Percentiles rank a stretch among this genome's conserved stretches.
phyloP scores from a whole-genome alignment of 2,797 vertebrate genomes.

The Sebastes hubbsi region DNA sequence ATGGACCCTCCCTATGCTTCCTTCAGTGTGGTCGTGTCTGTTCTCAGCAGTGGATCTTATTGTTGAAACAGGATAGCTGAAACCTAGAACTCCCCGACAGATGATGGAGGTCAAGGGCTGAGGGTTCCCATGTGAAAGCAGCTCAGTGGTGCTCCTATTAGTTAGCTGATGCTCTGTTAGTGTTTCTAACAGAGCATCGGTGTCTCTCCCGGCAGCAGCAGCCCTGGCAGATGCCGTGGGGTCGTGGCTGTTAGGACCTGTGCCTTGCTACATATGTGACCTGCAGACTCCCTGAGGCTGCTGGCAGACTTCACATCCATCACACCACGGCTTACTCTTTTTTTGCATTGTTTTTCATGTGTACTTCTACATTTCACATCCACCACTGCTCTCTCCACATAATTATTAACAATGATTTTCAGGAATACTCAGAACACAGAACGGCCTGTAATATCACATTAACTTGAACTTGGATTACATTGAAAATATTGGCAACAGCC shows the following conservation, averaged over 20 bases:
- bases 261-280: neutral
- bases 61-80: constrained; percentile 59
- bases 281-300: neutral
- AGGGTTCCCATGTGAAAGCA: constrained; percentile 50
- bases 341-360: neutral
- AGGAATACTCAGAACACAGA: neutral
- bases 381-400: neutral
- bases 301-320: neutral
- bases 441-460: too few species aligned
- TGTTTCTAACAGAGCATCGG: constrained; percentile 1
- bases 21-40: constrained; percentile 2
- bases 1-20: neutral
- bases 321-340: neutral
- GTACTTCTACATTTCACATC: neutral
- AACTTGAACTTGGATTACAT: too few species aligned
- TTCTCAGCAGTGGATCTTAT: constrained; percentile 17
- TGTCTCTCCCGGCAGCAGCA: neutral
- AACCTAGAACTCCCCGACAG: constrained; percentile 43
- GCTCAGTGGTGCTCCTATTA: neutral
- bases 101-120: constrained; percentile 67
- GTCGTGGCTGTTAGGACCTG: neutral
- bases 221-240: constrained; percentile 35
- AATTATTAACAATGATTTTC: neutral
- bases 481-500: too few species aligned
- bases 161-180: constrained; percentile 1